Base-by-base conservation (phyloP, 35 echinoderm and acorn worm species). In the Heliocidaris erythrogramma region DNA sequence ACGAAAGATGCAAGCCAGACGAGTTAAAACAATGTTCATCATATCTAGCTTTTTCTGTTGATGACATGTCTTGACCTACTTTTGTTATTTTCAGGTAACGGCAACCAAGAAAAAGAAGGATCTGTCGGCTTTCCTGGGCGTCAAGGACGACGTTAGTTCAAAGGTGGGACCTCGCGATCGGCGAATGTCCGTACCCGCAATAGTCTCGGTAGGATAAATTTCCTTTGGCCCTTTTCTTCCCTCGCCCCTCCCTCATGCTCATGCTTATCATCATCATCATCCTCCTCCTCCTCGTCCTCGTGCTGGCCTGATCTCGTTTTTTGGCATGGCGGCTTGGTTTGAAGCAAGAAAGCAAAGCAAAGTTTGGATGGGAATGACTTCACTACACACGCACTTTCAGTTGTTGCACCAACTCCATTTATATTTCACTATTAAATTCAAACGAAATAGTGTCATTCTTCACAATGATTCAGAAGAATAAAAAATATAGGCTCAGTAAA, bases 161-260 rank as follows among this genome's bases (percentile, higher is more conserved):
- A 92, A 92, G 91, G 91, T 92, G 91, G 91, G 91, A 59, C 5
- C 91, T 29, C 91, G 91, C 91, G 91, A 92, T 92, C 91, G 91
- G 49, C 91, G 91, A 92, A 92, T 92, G 91, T 92, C 91, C 91
- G 91, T 92, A 92, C 91, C 91, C 91, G 91, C 91, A 59, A 92
- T 92, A 92, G 91, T 92, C 47, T 92, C 91, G 91, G 91, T 92
- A 92, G 47, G 91, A 29, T 30, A 92, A 30, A 30, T 48, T 92
- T 92, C 32, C 31, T 13, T 92, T 92, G 17, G 31, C 31, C 91
- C 50, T 48, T 50, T 92, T 59, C 16, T 29, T 59, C 91, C n/a
- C 49, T 5, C 48, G 8, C 49, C 16, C 49, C 91, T 32, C 27
- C 91, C 91, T 42, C 87, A 32, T 89, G 29, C 87, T 89, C 87